Evolutionary conservation across 2,888 invertebrate genomes (phyloP).

Genomic region (Apoda limacodes): DNA sequence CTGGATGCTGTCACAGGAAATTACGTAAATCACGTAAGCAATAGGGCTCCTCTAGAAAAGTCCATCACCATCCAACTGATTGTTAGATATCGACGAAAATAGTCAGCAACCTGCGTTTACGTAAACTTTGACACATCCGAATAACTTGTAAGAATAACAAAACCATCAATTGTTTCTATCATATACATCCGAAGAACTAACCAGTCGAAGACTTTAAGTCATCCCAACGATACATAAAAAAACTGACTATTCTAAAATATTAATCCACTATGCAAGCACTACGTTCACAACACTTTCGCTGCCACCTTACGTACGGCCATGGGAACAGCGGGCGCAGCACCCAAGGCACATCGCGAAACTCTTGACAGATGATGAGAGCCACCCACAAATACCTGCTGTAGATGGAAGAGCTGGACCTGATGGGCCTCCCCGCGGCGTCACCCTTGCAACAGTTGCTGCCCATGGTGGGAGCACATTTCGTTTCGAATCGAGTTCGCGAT

Average conservation of each 20-base stretch:
- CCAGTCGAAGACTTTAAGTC: too few relatives aligned
- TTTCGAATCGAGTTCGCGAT: slow-evolving; percentile 45
- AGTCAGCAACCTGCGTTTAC: too few relatives aligned
- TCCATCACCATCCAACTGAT: too few relatives aligned
- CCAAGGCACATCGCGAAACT: slow-evolving; percentile 44
- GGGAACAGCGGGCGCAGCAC: slow-evolving; percentile 33
- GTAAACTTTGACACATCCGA: too few relatives aligned
- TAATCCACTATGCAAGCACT: slow-evolving; percentile 22
- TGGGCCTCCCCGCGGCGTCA: slow-evolving; percentile 56
- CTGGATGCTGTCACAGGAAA: too few relatives aligned
- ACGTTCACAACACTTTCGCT: slow-evolving; percentile 17
- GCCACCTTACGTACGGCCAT: slow-evolving; percentile 41
- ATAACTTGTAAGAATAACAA: too few relatives aligned
- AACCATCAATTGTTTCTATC: too few relatives aligned
- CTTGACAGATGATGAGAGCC: slow-evolving; percentile 42
- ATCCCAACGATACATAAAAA: too few relatives aligned
- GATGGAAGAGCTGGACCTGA: slow-evolving; percentile 56
- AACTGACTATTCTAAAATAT: slow-evolving; percentile 1
- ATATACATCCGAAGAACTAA: too few relatives aligned
- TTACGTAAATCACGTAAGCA: too few relatives aligned
- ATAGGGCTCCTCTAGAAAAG: too few relatives aligned
- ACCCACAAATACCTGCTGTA: slow-evolving; percentile 64
- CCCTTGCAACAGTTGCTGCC: slow-evolving; percentile 73
- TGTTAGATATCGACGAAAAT: too few relatives aligned
- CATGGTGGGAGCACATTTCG: slow-evolving; percentile 59